Conservation (phyloP, 2,797 vertebrate genomes). For the Megalops cyprinoides region DNA sequence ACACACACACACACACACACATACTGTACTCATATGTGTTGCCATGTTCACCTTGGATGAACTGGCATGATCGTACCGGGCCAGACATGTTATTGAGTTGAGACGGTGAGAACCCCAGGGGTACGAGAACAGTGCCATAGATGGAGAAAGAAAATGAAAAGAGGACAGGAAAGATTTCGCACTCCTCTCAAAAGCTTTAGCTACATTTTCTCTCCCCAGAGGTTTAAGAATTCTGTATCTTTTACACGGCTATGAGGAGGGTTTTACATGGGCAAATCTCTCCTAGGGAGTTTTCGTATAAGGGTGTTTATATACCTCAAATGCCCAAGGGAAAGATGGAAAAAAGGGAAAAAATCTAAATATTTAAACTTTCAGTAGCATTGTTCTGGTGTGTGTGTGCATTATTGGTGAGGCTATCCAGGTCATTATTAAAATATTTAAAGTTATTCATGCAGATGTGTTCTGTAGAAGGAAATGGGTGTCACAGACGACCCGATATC, state of each 20-base stretch:
- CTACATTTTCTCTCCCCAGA: constrained; percentile 18
- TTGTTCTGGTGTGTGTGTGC: too few species aligned
- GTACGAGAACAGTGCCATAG: background rate
- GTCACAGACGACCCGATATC: background rate
- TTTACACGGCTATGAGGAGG: constrained; percentile 13
- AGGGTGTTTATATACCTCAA: constrained; percentile 21
- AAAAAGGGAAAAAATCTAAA: constrained; percentile 15
- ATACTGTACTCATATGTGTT: background rate
- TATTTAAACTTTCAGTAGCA: constrained; percentile 8
- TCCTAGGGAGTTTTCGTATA: constrained; percentile 13
- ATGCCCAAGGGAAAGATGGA: constrained; percentile 6
- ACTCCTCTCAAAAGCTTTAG: background rate
- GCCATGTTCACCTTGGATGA: constrained; percentile 13
- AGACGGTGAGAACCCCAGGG: background rate
- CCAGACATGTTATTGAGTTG: constrained; percentile 16
- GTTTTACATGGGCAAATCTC: constrained; percentile 10
- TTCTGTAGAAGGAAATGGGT: background rate
- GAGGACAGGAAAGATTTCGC: background rate
- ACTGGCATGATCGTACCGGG: constrained; percentile 3
- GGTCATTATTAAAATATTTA: constrained; percentile 21
- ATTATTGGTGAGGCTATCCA: constrained; percentile 16
- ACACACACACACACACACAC: background rate
- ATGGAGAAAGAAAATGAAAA: constrained; percentile 14
- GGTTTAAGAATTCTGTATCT: constrained; percentile 16
- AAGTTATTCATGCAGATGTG: background rate